Base-by-base conservation (phyloP, 2,797 vertebrate genomes). In the Masticophis lateralis region DNA sequence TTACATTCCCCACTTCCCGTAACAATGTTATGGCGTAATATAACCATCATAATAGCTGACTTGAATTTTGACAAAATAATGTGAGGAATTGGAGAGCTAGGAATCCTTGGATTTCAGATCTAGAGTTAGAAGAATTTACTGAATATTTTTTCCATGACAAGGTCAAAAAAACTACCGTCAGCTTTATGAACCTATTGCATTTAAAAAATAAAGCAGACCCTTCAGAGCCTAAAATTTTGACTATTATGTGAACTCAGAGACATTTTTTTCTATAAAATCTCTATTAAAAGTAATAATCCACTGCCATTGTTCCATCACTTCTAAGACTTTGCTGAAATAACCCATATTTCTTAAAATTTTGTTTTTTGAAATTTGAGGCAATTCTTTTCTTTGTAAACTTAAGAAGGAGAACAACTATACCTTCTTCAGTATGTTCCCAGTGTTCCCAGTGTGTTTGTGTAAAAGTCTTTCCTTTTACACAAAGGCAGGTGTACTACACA, bases 71-170 rank as follows among this genome's bases (percentile, higher is more conserved):
- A 87, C 47, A 95, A 88, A 87, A 93, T 53, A 89, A 94, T 92
- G 92, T 90, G 94, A 94, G 90, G 90, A 94, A 96, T 95, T 95
- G 92, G 86, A 91, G 92, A 97, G 95, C 94, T 94, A 96, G 94
- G 94, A 96, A 95, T 93, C 69, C 86, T 95, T 53, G 91, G 88
- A 90, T 95, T 92, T 60, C 25, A 96, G 95, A 96, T 94, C 96
- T 94, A 2, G 95, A 97, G 96, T 93, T 94, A 96, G 91, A 95
- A 95, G 92, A 8, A 95, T 94, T 92, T 93, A 95, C 96, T 95
- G 94, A 95, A 94, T 92, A 96, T 57, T 88, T 59, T 96, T 96
- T 96, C 94, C 94, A 96, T 95, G 95, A 87, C 93, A 95, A 91
- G 95, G 93, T 86, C 95, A 96, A 93, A 91, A 96, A 61, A 90